Conservation (phyloP, 2,113 vertebrate genomes). For the Condylura cristata region DNA sequence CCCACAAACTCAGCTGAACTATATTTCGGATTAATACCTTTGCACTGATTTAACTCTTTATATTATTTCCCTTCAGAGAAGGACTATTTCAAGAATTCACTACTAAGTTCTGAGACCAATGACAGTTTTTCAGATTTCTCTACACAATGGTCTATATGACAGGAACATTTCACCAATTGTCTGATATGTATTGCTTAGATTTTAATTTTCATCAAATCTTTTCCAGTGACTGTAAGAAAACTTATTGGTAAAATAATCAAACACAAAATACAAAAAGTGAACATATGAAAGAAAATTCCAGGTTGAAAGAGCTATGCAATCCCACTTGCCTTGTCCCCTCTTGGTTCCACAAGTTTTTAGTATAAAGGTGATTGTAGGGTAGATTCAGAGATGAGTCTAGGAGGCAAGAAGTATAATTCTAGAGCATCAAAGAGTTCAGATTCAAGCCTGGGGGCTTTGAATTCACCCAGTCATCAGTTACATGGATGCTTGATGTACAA, state of each 20-base stretch:
- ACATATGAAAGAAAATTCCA: background rate
- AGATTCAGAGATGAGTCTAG: background rate
- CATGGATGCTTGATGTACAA: background rate
- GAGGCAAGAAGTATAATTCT: background rate
- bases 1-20: background rate
- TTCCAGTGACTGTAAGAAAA: background rate
- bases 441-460: background rate
- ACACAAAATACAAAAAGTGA: background rate
- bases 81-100: conserved; percentile 5
- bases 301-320: background rate
- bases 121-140: background rate
- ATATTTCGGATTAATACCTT: background rate
- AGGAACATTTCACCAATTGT: background rate
- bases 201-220: background rate
- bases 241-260: background rate
- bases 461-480: background rate
- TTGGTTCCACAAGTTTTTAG: background rate
- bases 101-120: background rate
- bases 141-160: background rate
- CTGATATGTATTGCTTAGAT: background rate
- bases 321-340: background rate
- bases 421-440: background rate
- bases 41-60: background rate
- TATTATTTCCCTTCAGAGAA: background rate
- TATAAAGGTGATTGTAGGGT: background rate